A percentile compares a stretch with the other conserved stretches of the same genome.
These are phyloP conservation scores for Carcharodon carcharias DNA, from an alignment of 2,797 vertebrate species.

Conservation along the genomic window DNA sequence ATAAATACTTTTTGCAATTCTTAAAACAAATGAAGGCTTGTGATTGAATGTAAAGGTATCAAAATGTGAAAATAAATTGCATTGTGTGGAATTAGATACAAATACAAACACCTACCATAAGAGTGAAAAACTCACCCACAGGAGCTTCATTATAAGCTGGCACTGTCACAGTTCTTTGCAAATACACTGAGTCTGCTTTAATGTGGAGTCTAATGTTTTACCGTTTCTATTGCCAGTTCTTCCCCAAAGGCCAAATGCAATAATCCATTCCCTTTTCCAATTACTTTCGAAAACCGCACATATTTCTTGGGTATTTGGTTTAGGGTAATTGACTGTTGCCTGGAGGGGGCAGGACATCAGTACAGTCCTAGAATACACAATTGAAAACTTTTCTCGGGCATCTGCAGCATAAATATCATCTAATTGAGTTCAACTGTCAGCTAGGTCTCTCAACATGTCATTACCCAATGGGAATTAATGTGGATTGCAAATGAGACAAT, in stretches of 20 bases:
- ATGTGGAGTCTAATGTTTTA: not conserved
- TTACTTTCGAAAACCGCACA: constrained; percentile 9
- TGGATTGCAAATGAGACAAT: not conserved
- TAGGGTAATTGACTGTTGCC: constrained; percentile 5
- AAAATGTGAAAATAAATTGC: not conserved
- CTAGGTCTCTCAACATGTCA: not conserved
- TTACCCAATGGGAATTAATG: not conserved
- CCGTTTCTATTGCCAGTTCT: not conserved
- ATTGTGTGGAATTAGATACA: not conserved
- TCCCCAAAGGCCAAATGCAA: not conserved
- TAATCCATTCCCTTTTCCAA: constrained; percentile 8
- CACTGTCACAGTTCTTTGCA: not conserved
- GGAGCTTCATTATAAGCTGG: constrained; percentile 4
- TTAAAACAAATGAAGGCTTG: not conserved
- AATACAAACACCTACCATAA: not conserved
- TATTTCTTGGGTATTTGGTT: not conserved
- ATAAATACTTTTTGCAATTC: not conserved
- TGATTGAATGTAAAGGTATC: not conserved
- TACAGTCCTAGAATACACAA: not conserved
- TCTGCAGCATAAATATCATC: not conserved
- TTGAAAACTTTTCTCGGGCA: not conserved
- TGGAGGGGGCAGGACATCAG: not conserved
- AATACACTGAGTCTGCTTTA: not conserved
- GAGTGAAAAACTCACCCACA: not conserved
- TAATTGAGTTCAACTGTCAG: not conserved